Base-by-base conservation (phyloP, 2,797 vertebrate genomes). In the Trichosurus vulpecula region DNA sequence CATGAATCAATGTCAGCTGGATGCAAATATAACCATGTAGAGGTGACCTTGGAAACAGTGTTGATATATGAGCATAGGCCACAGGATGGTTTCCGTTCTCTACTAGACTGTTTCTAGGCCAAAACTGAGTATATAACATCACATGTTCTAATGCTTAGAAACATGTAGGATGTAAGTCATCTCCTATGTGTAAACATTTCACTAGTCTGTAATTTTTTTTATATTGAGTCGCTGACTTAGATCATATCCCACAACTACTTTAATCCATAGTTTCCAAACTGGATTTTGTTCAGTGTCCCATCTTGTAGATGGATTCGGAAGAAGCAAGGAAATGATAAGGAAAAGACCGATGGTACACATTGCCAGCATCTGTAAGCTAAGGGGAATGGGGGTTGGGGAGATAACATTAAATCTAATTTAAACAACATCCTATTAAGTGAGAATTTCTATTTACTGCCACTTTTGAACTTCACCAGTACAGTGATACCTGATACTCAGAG, bases 1-100 rank as follows among this genome's bases (percentile, higher is more conserved):
- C 98, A 98, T 98, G 98, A 98, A 99, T 99, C 98, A 98, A 98
- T 98, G 98, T 99, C 99, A 99, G 98, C 98, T 98, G 98, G 93
- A 98, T 98, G 98, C 98, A 98, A 99, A 99, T 98, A 96, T 93
- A 98, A 96, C 98, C 98, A 96, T 97, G 95, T 93, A 98, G 98
- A 99, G 98, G 98, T 99, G 98, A 99, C 99, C 98, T 99, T 98
- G 97, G 94, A 93, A 96, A 98, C 95, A 94, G 93, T 94, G 93
- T 93, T 95, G 54, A 95, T 96, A 95, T 41, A 91, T 89, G 96
- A 98, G 96, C 94, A 41, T 96, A 94, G 90, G 53, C 93, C 95
- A 47, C 96, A 94, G 96, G 96, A 97, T 93, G 92, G 95, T 96
- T 97, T 98, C 96, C 97, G 98, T 92, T 58, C 93, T 13, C 52